phyloP scores from a whole-genome alignment of 2,888 invertebrate genomes.

The Leucania comma region DNA sequence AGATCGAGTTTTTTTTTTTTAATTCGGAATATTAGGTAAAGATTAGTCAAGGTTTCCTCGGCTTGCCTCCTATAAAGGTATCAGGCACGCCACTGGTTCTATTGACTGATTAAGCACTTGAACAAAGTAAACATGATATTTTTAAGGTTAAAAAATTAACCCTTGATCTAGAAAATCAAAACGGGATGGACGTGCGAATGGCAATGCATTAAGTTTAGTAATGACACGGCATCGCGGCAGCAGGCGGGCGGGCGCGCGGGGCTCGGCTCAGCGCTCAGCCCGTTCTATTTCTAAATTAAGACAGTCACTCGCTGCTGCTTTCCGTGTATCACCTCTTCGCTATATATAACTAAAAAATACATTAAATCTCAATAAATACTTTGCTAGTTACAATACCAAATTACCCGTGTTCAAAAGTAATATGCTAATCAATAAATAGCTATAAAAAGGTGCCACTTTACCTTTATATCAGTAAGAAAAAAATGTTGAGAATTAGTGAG shows the following conservation, averaged over 20 bases:
- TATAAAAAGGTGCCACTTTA: slow-evolving; percentile 21
- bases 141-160: neutral
- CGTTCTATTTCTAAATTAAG: slow-evolving; percentile 90
- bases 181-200: slow-evolving; percentile 47
- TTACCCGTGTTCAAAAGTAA: slow-evolving; percentile 38
- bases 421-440: slow-evolving; percentile 33
- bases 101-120: neutral
- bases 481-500: slow-evolving; percentile 49
- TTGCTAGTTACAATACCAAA: slow-evolving; percentile 48
- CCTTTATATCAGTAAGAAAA: slow-evolving; percentile 31
- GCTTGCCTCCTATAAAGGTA: too few species aligned
- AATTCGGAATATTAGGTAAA: too few species aligned
- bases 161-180: slow-evolving; percentile 6
- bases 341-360: slow-evolving; percentile 79
- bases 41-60: too few species aligned
- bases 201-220: slow-evolving; percentile 63
- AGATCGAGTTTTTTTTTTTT: too few species aligned
- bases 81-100: too few species aligned
- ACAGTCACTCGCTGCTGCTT: slow-evolving; percentile 88
- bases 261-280: slow-evolving; percentile 80
- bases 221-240: slow-evolving; percentile 65
- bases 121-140: neutral
- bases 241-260: slow-evolving; percentile 69
- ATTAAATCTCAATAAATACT: slow-evolving; percentile 69
- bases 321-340: slow-evolving; percentile 87